phyloP scores from a whole-genome alignment of 64 coral and sea anemone genomes.

The Stichodactyla helianthus region DNA sequence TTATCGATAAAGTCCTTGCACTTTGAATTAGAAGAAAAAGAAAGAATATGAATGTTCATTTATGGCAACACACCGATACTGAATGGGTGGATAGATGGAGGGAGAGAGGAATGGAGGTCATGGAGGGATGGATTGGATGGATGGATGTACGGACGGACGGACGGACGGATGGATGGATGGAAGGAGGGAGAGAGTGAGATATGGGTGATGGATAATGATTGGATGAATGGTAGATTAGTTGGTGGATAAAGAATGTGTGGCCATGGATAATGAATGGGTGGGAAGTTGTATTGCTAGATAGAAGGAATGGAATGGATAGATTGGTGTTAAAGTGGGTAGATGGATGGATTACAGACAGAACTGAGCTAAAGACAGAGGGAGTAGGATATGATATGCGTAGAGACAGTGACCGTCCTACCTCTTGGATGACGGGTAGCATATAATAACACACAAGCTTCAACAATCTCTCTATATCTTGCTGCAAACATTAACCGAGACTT shows the following conservation, averaged over 20 bases:
- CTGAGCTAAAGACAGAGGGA: no score
- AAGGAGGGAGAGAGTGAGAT: no score
- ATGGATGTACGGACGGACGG: no score
- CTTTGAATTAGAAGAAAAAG: background rate
- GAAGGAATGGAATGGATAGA: background rate
- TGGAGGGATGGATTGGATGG: no score
- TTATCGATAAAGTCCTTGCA: background rate
- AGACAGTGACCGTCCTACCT: background rate
- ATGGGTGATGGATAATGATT: no score
- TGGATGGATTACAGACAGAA: no score
- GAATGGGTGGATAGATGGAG: background rate
- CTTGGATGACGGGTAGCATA: background rate
- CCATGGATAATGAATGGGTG: background rate
- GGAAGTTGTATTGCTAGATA: no score
- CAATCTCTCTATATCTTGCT: background rate
- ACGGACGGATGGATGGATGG: no score
- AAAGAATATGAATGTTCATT: background rate
- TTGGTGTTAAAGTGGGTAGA: no score
- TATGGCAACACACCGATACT: background rate
- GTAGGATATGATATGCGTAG: no score
- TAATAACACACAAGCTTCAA: background rate
- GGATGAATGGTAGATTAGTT: no score
- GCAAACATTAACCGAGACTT: background rate
- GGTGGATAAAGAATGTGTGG: no score
- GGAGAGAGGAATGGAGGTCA: background rate